These are phyloP conservation scores for Pseudococcus jackbeardsleyi DNA, from an alignment of 2,888 invertebrate species.

Conservation along the genomic window DNA sequence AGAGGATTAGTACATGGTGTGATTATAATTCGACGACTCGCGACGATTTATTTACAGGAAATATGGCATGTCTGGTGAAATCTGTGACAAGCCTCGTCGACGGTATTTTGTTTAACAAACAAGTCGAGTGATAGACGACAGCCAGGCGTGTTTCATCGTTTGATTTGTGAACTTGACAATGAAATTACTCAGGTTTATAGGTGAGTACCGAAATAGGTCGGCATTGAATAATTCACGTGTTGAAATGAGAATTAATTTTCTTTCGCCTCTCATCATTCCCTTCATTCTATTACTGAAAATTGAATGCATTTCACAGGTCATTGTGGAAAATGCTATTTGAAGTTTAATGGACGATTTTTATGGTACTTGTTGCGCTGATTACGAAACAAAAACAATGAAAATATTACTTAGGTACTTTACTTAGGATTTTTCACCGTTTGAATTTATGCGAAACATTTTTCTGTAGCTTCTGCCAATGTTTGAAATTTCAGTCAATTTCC, in stretches of 20 bases:
- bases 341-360: too few species aligned
- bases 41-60: neutral
- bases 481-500: too few species aligned
- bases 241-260: neutral
- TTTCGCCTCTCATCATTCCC: too few species aligned
- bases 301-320: too few species aligned
- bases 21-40: neutral
- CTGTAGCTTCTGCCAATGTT: too few species aligned
- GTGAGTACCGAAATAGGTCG: neutral
- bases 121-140: neutral
- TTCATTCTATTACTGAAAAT: too few species aligned
- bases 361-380: too few species aligned
- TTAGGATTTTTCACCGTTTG: too few species aligned
- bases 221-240: neutral
- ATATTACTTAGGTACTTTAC: too few species aligned
- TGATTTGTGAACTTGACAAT: conserved; percentile 10
- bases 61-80: neutral
- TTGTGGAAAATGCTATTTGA: too few species aligned
- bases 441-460: too few species aligned
- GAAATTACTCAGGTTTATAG: neutral
- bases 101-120: neutral
- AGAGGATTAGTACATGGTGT: neutral
- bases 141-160: neutral
- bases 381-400: too few species aligned
- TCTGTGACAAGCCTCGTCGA: conserved; percentile 2